Conservation (phyloP, 2,888 invertebrate genomes). For the Ectobius pallidus region DNA sequence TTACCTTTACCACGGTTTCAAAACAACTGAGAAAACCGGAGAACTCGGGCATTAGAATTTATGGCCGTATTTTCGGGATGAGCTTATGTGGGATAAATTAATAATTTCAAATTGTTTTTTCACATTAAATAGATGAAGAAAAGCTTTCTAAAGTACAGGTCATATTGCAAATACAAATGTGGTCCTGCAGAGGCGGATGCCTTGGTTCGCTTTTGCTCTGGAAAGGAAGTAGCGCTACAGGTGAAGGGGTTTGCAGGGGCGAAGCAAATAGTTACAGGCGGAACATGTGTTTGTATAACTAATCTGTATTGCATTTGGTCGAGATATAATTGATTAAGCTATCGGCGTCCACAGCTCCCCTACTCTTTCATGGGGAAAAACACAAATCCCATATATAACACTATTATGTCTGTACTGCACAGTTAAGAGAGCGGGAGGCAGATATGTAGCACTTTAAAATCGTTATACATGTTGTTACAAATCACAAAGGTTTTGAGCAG, state of each 20-base stretch:
- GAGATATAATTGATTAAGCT: constrained; percentile 17
- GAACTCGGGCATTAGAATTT: no score
- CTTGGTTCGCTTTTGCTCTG: not conserved
- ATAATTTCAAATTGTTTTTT: no score
- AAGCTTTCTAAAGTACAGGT: no score
- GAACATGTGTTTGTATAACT: constrained; percentile 22
- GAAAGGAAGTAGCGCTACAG: not conserved
- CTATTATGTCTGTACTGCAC: not conserved
- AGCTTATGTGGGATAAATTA: no score
- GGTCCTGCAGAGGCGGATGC: no score
- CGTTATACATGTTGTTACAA: not conserved
- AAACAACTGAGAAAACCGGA: no score
- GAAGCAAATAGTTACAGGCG: constrained; percentile 6
- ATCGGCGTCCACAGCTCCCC: constrained; percentile 7
- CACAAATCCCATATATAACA: not conserved
- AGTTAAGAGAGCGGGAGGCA: not conserved
- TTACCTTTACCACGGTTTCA: no score
- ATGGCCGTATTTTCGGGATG: no score
- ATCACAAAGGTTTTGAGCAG: no score
- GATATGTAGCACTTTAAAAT: no score
- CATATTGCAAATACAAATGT: no score
- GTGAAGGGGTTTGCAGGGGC: not conserved
- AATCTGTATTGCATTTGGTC: constrained; percentile 12
- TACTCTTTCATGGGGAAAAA: not conserved
- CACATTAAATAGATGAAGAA: no score